These are phyloP conservation scores for Myripristis jacobus DNA, from an alignment of 2,797 vertebrate genomes.

Conservation along the genomic window DNA sequence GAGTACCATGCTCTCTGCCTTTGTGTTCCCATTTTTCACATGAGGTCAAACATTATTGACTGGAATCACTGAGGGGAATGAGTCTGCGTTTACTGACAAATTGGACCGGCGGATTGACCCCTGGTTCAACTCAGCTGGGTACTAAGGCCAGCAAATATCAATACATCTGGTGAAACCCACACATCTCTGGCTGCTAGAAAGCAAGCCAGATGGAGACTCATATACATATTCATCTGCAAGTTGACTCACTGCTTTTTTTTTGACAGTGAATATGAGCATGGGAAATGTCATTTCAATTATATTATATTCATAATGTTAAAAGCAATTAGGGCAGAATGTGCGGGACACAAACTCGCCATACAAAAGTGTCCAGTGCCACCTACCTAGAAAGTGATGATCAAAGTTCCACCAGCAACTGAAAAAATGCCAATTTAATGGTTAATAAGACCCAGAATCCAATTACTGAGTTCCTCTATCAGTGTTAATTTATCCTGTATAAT, in stretches of 20 bases:
- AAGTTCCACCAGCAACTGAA: slow-evolving; percentile 54
- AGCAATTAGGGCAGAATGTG: slow-evolving; percentile 58
- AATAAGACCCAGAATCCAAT: slow-evolving; percentile 64
- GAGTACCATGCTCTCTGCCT: slow-evolving; percentile 54
- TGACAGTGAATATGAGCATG: slow-evolving; percentile 38
- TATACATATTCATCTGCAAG: slow-evolving; percentile 61
- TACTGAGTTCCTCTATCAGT: slow-evolving; percentile 50
- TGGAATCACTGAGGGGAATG: slow-evolving; percentile 73
- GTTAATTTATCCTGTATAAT: slow-evolving; percentile 56
- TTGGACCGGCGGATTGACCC: slow-evolving; percentile 75
- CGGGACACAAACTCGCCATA: slow-evolving; percentile 42
- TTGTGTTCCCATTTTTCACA: slow-evolving; percentile 64
- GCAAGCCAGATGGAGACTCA: slow-evolving; percentile 47
- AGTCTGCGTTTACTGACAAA: slow-evolving; percentile 78
- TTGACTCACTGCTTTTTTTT: slow-evolving; percentile 46
- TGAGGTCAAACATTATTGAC: slow-evolving; percentile 81
- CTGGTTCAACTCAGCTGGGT: slow-evolving; percentile 69
- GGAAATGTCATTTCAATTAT: slow-evolving; percentile 73
- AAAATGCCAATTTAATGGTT: slow-evolving; percentile 57
- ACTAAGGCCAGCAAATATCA: slow-evolving; percentile 71
- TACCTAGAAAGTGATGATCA: slow-evolving; percentile 64
- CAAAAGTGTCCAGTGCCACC: slow-evolving; percentile 36
- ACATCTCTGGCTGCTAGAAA: slow-evolving; percentile 29
- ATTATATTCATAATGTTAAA: slow-evolving; percentile 56
- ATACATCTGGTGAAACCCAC: slow-evolving; percentile 66